These are phyloP conservation scores for Leptodactylus fallax DNA, from an alignment of 2,797 vertebrate species.

Conservation along the genomic window DNA sequence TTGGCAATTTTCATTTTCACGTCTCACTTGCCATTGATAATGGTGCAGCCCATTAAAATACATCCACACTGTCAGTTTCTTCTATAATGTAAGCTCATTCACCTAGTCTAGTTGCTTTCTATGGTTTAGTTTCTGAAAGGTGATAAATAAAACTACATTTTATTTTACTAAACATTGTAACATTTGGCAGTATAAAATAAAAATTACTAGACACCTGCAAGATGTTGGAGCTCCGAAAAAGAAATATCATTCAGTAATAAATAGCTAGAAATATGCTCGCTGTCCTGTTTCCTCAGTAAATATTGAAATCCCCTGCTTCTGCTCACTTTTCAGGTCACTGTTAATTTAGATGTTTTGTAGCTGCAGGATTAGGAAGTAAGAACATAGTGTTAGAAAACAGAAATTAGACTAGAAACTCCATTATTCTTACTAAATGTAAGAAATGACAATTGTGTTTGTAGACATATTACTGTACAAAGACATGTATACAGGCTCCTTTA, in stretches of 20 bases:
- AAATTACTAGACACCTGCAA: neutral
- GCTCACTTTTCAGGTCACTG: neutral
- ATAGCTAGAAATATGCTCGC: neutral
- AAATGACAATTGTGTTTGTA: too few relatives aligned
- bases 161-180: constrained; percentile 1
- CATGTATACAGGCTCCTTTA: too few relatives aligned
- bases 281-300: neutral
- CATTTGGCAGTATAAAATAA: constrained; percentile 5
- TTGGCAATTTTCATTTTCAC: neutral
- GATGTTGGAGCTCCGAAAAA: neutral
- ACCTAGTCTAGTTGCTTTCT: neutral
- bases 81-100: neutral
- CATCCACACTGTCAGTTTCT: neutral
- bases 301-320: neutral
- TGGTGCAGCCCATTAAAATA: neutral
- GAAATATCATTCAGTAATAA: neutral
- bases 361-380: neutral
- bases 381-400: neutral
- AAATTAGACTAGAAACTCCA: neutral
- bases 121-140: neutral
- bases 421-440: neutral
- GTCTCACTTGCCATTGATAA: neutral
- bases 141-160: neutral
- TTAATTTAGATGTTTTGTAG: neutral
- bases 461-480: too few relatives aligned